Evolutionary conservation across 2,888 invertebrate species (phyloP).

Genomic region (Uloborus plumipes): DNA sequence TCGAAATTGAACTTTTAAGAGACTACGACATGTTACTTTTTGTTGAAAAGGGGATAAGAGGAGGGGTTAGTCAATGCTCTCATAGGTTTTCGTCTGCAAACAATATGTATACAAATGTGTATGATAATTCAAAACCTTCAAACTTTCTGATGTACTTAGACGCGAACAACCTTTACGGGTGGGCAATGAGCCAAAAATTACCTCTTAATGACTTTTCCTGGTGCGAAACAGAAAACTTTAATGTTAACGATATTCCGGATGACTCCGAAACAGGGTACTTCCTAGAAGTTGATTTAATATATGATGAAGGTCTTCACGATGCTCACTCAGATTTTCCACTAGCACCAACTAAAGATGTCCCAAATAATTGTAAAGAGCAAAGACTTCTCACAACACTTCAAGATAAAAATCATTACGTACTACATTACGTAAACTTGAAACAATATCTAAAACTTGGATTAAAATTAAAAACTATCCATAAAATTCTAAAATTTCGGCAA

Average conservation of each 20-base stretch:
- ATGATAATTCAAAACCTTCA: not conserved
- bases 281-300: conserved; percentile 60
- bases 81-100: conserved; percentile 41
- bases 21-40: conserved; percentile 66
- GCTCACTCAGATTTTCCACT: conserved; percentile 39
- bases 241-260: not conserved
- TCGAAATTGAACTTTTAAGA: conserved; percentile 67
- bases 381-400: conserved; percentile 8
- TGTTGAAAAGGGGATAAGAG: conserved; percentile 45
- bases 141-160: conserved; percentile 44
- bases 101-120: conserved; percentile 34
- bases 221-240: not conserved
- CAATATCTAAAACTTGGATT: conserved; percentile 65
- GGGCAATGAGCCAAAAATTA: conserved; percentile 16
- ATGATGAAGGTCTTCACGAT: conserved; percentile 32
- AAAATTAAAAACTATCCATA: conserved; percentile 67
- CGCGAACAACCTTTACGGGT: conserved; percentile 39
- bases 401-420: conserved; percentile 67
- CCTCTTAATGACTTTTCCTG: conserved; percentile 17
- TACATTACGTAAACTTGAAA: conserved; percentile 65
- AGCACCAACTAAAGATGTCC: conserved; percentile 40
- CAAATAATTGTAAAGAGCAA: conserved; percentile 39
- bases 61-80: conserved; percentile 51
- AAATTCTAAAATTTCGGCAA: conserved; percentile 39
- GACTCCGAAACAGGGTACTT: conserved; percentile 33